Percentiles rank a stretch among this genome's conserved stretches.
These are phyloP conservation scores for Cinara cedri DNA, from an alignment of 2,888 invertebrate species.

Conservation along the genomic window DNA sequence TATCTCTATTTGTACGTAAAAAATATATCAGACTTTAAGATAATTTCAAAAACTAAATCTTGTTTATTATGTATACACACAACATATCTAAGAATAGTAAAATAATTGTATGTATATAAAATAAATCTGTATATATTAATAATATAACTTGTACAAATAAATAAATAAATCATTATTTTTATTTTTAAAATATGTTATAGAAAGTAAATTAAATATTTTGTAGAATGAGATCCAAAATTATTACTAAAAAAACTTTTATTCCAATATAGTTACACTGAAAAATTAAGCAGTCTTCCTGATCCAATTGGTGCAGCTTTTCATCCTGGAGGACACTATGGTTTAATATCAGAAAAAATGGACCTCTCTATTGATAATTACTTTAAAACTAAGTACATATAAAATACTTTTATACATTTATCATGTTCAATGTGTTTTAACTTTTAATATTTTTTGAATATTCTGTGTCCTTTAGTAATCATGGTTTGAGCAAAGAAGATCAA, in stretches of 20 bases:
- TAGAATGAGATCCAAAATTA: too few species aligned
- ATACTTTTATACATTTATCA: neutral
- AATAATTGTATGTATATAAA: too few species aligned
- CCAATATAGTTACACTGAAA: constrained; percentile 35
- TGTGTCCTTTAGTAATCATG: constrained; percentile 24
- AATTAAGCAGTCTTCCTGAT: constrained; percentile 69
- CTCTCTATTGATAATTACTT: constrained; percentile 71
- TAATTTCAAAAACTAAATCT: too few species aligned
- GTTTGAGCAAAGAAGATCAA: constrained; percentile 29
- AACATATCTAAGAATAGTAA: too few species aligned
- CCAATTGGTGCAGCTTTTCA: constrained; percentile 74
- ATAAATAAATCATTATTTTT: too few species aligned
- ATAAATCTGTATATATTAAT: too few species aligned
- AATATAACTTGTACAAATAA: too few species aligned
- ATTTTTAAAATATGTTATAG: too few species aligned
- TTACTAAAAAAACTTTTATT: neutral
- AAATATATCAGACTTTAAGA: too few species aligned
- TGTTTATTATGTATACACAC: too few species aligned
- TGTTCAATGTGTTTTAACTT: neutral
- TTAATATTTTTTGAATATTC: neutral
- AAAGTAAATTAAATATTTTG: too few species aligned
- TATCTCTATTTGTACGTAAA: too few species aligned
- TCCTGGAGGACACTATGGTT: constrained; percentile 80
- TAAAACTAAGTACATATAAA: constrained; percentile 63
- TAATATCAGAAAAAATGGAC: constrained; percentile 82